Evolutionary conservation across 35 echinoderm and acorn worm genomes (phyloP).

Genomic region (Antedon bifida): DNA sequence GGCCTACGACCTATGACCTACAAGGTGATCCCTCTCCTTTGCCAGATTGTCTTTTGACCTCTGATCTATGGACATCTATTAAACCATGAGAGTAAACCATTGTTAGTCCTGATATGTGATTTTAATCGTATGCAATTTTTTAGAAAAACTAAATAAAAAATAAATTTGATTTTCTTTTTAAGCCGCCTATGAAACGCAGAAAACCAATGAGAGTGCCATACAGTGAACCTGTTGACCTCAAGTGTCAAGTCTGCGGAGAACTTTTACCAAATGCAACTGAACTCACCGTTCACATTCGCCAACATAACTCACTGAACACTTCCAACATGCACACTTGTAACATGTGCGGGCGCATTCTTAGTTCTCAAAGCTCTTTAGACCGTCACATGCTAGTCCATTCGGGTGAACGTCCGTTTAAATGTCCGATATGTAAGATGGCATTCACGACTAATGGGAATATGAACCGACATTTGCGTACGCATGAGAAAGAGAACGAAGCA

Average conservation of each 20-base stretch:
- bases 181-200: conserved; percentile 44
- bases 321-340: conserved; percentile 54
- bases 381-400: conserved; percentile 98
- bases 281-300: conserved; percentile 63
- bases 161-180: conserved; percentile 8
- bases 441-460: conserved; percentile 99
- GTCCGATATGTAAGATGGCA: conserved; percentile 72
- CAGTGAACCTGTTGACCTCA: conserved; percentile 14
- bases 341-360: conserved; percentile 81
- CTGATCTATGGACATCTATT: no score
- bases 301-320: conserved; percentile 45
- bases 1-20: no score
- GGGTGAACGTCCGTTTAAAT: conserved; percentile 80
- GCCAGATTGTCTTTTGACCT: no score
- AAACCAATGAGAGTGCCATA: conserved; percentile 61
- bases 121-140: no score
- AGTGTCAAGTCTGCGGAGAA: conserved; percentile 56
- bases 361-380: conserved; percentile 85
- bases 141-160: no score
- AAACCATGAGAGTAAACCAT: no score
- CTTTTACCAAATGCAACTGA: conserved; percentile 49
- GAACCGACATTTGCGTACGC: conserved; percentile 78
- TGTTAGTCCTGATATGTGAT: no score
- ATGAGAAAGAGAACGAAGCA: conserved; percentile 54
- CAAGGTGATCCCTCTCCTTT: no score